Conservation (phyloP, 2,888 invertebrate species). For the Myathropa florea region DNA sequence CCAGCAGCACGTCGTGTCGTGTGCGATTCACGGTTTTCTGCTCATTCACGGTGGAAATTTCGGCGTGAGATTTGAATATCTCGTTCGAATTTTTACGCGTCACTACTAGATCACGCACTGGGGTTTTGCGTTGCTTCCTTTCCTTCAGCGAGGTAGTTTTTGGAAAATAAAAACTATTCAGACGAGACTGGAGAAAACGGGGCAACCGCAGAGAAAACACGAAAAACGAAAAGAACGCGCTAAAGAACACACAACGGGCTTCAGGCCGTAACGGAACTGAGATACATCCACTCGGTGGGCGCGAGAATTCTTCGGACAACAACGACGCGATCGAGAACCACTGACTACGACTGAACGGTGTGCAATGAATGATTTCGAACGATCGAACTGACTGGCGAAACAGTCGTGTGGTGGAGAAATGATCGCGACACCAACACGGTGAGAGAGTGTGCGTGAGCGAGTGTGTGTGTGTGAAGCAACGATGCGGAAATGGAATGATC, state of each 20-base stretch:
- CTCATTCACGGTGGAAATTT: conserved; percentile 10
- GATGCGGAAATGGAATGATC: conserved; percentile 31
- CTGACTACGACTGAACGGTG: conserved; percentile 38
- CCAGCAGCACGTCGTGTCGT: no score
- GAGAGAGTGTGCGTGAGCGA: conserved; percentile 7
- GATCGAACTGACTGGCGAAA: conserved; percentile 23
- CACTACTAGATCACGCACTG: conserved; percentile 41
- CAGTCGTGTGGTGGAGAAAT: conserved; percentile 30
- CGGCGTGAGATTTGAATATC: background rate
- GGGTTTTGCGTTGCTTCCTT: conserved; percentile 5
- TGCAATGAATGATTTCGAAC: conserved; percentile 34
- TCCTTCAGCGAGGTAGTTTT: conserved; percentile 40
- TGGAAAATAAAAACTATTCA: conserved; percentile 24
- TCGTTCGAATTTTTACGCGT: conserved; percentile 23
- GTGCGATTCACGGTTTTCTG: conserved; percentile 16
- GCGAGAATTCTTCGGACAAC: conserved; percentile 15
- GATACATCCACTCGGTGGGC: background rate
- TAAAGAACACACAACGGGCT: conserved; percentile 31
- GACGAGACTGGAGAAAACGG: conserved; percentile 43
- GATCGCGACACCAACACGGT: conserved; percentile 14
- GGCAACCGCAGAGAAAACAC: conserved; percentile 33
- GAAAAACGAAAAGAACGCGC: conserved; percentile 27
- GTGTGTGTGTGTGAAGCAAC: conserved; percentile 15
- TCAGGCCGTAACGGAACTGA: conserved; percentile 50
- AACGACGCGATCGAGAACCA: conserved; percentile 22